A percentile compares a stretch with the other conserved stretches of the same genome.
These are phyloP conservation scores for Ceyx erithaca DNA, from an alignment of 2,797 vertebrate genomes.

Conservation along the genomic window DNA sequence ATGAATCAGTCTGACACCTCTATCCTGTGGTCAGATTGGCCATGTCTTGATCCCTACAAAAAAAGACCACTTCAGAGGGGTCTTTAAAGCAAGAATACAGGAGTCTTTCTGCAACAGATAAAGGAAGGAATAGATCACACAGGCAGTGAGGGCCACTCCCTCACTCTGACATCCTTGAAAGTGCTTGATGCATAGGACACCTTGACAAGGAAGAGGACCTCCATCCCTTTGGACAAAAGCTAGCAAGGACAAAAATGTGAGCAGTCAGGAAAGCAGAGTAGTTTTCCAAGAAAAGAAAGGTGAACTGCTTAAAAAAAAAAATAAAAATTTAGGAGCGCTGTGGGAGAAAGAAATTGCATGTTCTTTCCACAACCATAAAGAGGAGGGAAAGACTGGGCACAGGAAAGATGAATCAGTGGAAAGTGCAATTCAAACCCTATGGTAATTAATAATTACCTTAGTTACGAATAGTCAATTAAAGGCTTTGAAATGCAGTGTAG, in stretches of 20 bases:
- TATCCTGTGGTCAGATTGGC: background rate
- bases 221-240: background rate
- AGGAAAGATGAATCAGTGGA: background rate
- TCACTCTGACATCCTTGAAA: background rate
- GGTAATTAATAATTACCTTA: conserved; percentile 29
- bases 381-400: background rate
- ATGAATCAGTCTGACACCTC: background rate
- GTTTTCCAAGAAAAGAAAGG: background rate
- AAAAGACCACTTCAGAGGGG: background rate
- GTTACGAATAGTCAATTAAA: conserved; percentile 39
- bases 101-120: background rate
- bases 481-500: conserved; percentile 22
- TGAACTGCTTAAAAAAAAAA: background rate
- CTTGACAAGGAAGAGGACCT: background rate
- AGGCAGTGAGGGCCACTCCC: background rate
- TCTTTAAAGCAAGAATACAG: background rate
- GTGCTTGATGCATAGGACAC: background rate
- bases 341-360: background rate
- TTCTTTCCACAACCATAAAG: background rate
- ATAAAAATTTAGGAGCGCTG: background rate
- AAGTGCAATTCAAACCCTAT: conserved; percentile 20
- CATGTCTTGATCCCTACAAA: background rate
- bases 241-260: background rate
- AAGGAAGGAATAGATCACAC: background rate
- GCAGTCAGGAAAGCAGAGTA: background rate